These are phyloP conservation scores for Archips crataeganus DNA, from an alignment of 2,888 invertebrate species.

Conservation along the genomic window DNA sequence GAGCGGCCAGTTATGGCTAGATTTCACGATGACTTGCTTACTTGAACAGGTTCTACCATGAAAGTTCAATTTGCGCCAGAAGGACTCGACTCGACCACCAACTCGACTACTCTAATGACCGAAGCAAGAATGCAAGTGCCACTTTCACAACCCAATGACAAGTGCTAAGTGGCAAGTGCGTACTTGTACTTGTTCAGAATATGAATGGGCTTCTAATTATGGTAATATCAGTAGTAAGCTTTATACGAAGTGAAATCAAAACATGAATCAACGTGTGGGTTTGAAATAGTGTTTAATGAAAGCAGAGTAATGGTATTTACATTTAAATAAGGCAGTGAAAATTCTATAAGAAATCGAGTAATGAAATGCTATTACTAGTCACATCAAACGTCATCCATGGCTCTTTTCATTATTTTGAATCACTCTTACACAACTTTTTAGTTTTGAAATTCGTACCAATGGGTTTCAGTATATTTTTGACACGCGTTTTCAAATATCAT, in stretches of 20 bases:
- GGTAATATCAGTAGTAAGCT: constrained; percentile 31
- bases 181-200: constrained; percentile 45
- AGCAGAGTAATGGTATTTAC: constrained; percentile 5
- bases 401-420: no score
- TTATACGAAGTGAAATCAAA: constrained; percentile 35
- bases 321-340: constrained; percentile 3
- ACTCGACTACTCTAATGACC: constrained; percentile 63
- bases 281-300: constrained; percentile 27
- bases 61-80: constrained; percentile 56
- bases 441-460: no score
- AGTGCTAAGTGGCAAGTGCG: constrained; percentile 51
- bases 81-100: constrained; percentile 55
- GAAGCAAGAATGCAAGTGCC: constrained; percentile 66
- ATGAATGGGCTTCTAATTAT: constrained; percentile 43
- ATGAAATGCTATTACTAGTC: not conserved
- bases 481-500: no score
- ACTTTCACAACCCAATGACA: constrained; percentile 67
- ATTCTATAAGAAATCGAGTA: not conserved
- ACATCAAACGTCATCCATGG: not conserved
- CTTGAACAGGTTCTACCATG: constrained; percentile 67
- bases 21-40: constrained; percentile 78
- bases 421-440: no score
- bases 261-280: constrained; percentile 30
- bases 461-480: no score
- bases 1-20: constrained; percentile 65